A percentile compares a stretch with the other conserved stretches of the same genome.
Evolutionary conservation across 1,140 invertebrate genomes (phyloP).

Genomic region (Drosophila orena): DNA sequence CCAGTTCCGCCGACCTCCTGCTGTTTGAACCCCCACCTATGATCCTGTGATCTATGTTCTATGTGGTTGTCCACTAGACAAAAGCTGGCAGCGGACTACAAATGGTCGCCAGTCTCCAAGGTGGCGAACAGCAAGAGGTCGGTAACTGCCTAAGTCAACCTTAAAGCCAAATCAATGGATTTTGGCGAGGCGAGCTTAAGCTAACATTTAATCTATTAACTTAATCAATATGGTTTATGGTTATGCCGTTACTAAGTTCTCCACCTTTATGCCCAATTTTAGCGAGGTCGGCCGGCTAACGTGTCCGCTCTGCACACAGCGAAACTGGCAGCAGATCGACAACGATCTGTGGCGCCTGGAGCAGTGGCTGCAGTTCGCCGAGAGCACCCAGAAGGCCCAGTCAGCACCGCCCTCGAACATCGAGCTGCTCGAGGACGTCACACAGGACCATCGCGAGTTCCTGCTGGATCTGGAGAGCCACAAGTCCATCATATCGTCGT

Average conservation of each 20-base stretch:
- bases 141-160: slow-evolving; percentile 5
- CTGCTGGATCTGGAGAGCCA: slow-evolving; percentile 94
- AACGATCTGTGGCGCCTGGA: slow-evolving; percentile 95
- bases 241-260: slow-evolving; percentile 13
- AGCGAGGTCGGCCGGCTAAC: slow-evolving; percentile 91
- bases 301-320: slow-evolving; percentile 92
- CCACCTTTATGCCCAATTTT: slow-evolving; percentile 24
- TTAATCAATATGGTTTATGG: background rate
- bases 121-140: slow-evolving; percentile 60
- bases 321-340: slow-evolving; percentile 95
- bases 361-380: slow-evolving; percentile 95
- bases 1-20: slow-evolving; percentile 17
- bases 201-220: slow-evolving; percentile 3
- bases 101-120: slow-evolving; percentile 61
- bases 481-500: slow-evolving; percentile 92
- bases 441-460: slow-evolving; percentile 93
- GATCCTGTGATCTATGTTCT: slow-evolving; percentile 44
- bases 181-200: slow-evolving; percentile 12
- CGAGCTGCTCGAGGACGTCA: slow-evolving; percentile 93
- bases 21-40: slow-evolving; percentile 9
- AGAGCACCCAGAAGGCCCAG: slow-evolving; percentile 91
- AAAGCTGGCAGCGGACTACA: slow-evolving; percentile 55
- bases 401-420: slow-evolving; percentile 90
- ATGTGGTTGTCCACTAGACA: slow-evolving; percentile 67
- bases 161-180: background rate